These are phyloP conservation scores for Prenolepis imparis DNA, from an alignment of 2,888 invertebrate species.

Conservation along the genomic window DNA sequence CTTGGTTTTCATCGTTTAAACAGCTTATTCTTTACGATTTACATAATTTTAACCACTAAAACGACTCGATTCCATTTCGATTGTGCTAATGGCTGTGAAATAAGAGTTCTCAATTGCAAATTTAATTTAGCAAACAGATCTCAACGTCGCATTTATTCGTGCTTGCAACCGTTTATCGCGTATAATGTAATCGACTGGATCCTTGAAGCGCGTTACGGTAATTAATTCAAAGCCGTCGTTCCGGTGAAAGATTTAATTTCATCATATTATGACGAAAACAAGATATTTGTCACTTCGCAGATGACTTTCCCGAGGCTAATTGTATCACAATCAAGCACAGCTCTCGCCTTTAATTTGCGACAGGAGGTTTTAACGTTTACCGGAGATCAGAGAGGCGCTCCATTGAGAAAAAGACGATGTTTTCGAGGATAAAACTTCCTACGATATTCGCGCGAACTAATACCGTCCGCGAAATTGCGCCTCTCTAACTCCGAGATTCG, in stretches of 20 bases:
- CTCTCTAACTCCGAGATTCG: neutral
- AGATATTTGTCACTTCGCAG: slow-evolving; percentile 38
- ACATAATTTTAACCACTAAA: slow-evolving; percentile 31
- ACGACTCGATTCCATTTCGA: slow-evolving; percentile 45
- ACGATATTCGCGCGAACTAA: slow-evolving; percentile 17
- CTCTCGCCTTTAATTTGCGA: slow-evolving; percentile 7
- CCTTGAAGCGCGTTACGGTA: slow-evolving; percentile 28
- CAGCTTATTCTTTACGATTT: slow-evolving; percentile 39
- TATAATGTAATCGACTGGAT: slow-evolving; percentile 18
- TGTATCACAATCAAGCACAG: slow-evolving; percentile 3
- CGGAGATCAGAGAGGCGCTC: neutral
- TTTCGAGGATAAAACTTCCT: slow-evolving; percentile 32
- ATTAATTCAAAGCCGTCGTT: slow-evolving; percentile 39
- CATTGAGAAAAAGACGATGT: slow-evolving; percentile 13
- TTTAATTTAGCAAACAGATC: slow-evolving; percentile 40
- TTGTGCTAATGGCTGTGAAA: slow-evolving; percentile 49
- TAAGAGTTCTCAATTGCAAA: slow-evolving; percentile 43
- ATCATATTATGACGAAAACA: slow-evolving; percentile 24
- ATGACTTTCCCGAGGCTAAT: slow-evolving; percentile 1
- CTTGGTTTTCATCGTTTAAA: neutral
- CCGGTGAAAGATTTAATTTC: slow-evolving; percentile 27
- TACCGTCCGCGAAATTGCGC: slow-evolving; percentile 30
- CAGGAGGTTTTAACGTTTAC: slow-evolving; percentile 22
- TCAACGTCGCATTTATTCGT: slow-evolving; percentile 28
- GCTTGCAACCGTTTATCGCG: slow-evolving; percentile 23